Evolutionary conservation across 1,140 invertebrate genomes (phyloP).

Genomic region (Harpegnathos saltator): DNA sequence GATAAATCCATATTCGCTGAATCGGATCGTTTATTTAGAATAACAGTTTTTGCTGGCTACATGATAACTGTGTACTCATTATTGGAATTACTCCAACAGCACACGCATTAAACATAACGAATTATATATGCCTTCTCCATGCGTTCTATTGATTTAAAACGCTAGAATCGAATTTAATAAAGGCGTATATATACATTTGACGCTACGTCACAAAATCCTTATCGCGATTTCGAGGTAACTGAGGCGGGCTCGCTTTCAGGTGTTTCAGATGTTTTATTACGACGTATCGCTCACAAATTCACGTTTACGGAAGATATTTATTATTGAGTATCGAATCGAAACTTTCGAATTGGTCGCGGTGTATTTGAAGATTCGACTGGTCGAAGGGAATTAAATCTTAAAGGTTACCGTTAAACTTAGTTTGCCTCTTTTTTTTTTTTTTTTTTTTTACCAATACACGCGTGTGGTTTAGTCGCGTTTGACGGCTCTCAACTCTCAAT

Average conservation of each 20-base stretch:
- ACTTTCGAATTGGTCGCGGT: too few species aligned
- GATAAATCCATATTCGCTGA: slow-evolving; percentile 8
- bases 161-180: slow-evolving; percentile 20
- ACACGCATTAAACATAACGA: not conserved
- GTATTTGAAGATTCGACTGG: too few species aligned
- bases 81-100: slow-evolving; percentile 5
- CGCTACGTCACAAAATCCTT: not conserved
- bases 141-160: slow-evolving; percentile 12
- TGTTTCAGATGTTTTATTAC: not conserved
- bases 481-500: not conserved
- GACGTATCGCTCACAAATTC: too few species aligned
- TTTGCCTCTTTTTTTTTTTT: too few species aligned
- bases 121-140: not conserved
- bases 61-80: not conserved
- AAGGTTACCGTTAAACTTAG: too few species aligned
- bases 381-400: too few species aligned
- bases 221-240: not conserved
- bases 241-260: not conserved
- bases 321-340: too few species aligned
- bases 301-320: too few species aligned
- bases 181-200: not conserved
- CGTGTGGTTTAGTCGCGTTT: not conserved
- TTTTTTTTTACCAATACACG: too few species aligned
- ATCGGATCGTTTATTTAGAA: not conserved
- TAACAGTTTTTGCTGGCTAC: not conserved